phyloP scores from a whole-genome alignment of 2,888 invertebrate genomes.

The Nebria brevicollis region DNA sequence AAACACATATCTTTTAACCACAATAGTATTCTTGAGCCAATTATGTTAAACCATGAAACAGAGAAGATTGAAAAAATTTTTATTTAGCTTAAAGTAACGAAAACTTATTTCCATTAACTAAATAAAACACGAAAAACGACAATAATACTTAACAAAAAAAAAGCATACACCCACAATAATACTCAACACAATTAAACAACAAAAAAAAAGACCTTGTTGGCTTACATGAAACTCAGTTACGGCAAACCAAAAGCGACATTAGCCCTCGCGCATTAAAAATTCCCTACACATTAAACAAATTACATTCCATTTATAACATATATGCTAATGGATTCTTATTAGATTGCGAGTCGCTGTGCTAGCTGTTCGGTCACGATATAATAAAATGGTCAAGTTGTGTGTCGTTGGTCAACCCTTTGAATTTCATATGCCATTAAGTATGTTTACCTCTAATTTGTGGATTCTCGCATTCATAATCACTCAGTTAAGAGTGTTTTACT shows the following conservation, averaged over 20 bases:
- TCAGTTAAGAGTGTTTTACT: not conserved
- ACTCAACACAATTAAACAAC: constrained; percentile 1
- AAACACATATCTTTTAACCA: not conserved
- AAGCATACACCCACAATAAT: not conserved
- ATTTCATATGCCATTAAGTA: constrained; percentile 18
- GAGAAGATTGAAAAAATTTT: not conserved
- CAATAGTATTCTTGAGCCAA: not conserved
- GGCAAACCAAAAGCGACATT: constrained; percentile 11
- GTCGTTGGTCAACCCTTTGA: not conserved
- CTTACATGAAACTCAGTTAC: not conserved
- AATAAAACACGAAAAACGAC: not conserved
- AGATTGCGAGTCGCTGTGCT: constrained; percentile 20
- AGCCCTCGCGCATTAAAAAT: constrained; percentile 6
- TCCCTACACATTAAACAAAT: constrained; percentile 16
- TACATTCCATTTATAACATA: constrained; percentile 25
- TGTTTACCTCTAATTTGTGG: constrained; percentile 20
- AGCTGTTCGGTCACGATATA: constrained; percentile 9
- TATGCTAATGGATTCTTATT: constrained; percentile 33
- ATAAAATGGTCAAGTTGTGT: constrained; percentile 5
- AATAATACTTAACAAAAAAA: not conserved
- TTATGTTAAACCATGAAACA: not conserved
- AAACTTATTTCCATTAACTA: not conserved
- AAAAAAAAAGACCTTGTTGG: not conserved
- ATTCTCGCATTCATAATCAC: not conserved
- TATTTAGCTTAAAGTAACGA: not conserved